Conservation (phyloP, 2,888 invertebrate genomes). For the Neoascia interrupta region DNA sequence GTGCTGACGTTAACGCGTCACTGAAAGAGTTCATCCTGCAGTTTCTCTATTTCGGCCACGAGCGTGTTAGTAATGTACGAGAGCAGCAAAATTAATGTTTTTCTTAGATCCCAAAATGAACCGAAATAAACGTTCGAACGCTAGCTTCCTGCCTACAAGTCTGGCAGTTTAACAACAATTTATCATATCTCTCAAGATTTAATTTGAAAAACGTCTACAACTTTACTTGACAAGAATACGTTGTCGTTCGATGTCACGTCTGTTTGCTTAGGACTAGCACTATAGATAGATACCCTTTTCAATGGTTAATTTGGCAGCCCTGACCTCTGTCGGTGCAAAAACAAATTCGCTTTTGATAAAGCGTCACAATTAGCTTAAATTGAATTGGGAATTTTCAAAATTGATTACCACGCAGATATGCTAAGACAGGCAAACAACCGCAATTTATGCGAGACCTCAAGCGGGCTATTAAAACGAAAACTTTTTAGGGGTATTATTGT, state of each 20-base stretch:
- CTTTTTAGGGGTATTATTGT: no score
- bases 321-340: not conserved
- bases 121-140: slow-evolving; percentile 46
- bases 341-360: not conserved
- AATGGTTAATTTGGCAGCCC: slow-evolving; percentile 16
- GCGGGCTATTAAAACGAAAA: slow-evolving; percentile 26
- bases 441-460: slow-evolving; percentile 38
- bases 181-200: slow-evolving; percentile 27
- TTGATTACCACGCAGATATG: slow-evolving; percentile 28
- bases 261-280: slow-evolving; percentile 22
- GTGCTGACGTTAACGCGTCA: slow-evolving; percentile 1
- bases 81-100: slow-evolving; percentile 32
- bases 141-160: slow-evolving; percentile 31
- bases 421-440: slow-evolving; percentile 21
- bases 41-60: slow-evolving; percentile 10
- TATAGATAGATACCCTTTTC: not conserved
- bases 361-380: not conserved
- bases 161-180: slow-evolving; percentile 35
- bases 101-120: slow-evolving; percentile 37
- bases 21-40: not conserved
- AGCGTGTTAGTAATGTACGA: slow-evolving; percentile 27
- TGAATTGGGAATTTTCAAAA: slow-evolving; percentile 1
- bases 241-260: not conserved
- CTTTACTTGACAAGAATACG: slow-evolving; percentile 19
- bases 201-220: slow-evolving; percentile 28